phyloP scores from a whole-genome alignment of 1,140 invertebrate genomes.

The Mercenaria mercenaria region DNA sequence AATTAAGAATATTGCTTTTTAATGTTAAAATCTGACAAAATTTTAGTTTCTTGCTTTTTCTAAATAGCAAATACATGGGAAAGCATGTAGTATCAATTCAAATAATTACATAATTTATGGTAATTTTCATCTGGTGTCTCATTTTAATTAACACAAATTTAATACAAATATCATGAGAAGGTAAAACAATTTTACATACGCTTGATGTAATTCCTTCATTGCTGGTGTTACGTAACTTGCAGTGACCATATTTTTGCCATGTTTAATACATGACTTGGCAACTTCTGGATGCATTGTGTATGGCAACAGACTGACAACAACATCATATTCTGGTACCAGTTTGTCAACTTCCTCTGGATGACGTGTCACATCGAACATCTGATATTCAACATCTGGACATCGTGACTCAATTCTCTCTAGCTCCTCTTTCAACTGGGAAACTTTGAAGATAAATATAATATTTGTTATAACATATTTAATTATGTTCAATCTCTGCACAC shows the following conservation, averaged over 20 bases:
- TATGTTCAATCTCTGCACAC: no score
- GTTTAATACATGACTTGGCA: slow-evolving; percentile 94
- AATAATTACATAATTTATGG: no score
- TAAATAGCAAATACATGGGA: no score
- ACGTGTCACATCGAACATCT: slow-evolving; percentile 93
- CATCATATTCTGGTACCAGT: slow-evolving; percentile 91
- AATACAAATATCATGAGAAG: no score
- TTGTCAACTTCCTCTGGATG: slow-evolving; percentile 91
- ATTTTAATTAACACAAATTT: no score
- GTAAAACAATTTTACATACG: slow-evolving; percentile 88
- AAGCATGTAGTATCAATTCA: no score
- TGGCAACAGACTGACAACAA: slow-evolving; percentile 95
- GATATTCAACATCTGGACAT: slow-evolving; percentile 92
- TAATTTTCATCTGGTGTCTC: no score
- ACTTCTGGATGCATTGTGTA: slow-evolving; percentile 94
- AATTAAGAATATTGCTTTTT: no score
- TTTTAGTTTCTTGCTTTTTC: no score
- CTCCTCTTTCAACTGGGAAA: slow-evolving; percentile 95
- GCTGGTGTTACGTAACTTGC: slow-evolving; percentile 96
- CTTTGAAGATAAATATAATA: slow-evolving; percentile 86
- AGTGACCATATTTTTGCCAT: slow-evolving; percentile 97
- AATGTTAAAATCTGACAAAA: no score
- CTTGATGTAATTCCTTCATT: slow-evolving; percentile 92
- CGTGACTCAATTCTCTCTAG: slow-evolving; percentile 92
- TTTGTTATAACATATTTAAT: no score